Conservation (phyloP, 2,888 invertebrate genomes). For the Lagria hirta region DNA sequence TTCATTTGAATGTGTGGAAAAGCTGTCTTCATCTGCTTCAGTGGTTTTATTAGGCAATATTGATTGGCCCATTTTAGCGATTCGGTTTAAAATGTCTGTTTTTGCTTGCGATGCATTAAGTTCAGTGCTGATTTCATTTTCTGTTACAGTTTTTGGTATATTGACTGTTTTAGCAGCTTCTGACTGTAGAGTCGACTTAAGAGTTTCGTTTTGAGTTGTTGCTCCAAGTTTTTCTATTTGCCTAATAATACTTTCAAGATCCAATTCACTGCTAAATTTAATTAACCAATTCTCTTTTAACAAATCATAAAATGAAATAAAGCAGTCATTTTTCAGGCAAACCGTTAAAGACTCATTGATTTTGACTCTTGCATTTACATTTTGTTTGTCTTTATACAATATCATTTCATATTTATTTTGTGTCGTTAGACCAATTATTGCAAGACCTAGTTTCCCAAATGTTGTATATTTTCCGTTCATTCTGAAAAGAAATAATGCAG, state of each 20-base stretch:
- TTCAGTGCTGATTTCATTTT: no score
- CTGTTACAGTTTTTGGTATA: slow-evolving; percentile 17
- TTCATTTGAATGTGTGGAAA: slow-evolving; percentile 6
- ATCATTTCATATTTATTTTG: slow-evolving; percentile 45
- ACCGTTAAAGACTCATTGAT: no score
- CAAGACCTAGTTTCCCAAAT: slow-evolving; percentile 54
- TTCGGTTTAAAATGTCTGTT: slow-evolving; percentile 57
- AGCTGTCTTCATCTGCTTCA: slow-evolving; percentile 53
- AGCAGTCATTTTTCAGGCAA: slow-evolving; percentile 39
- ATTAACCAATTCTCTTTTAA: slow-evolving; percentile 44
- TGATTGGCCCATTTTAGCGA: slow-evolving; percentile 62
- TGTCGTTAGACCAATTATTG: slow-evolving; percentile 49
- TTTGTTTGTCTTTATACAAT: slow-evolving; percentile 48
- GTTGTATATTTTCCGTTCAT: slow-evolving; percentile 42
- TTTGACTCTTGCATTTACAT: slow-evolving; percentile 43
- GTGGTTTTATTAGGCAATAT: slow-evolving; percentile 50
- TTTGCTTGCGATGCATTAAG: no score
- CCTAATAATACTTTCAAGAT: slow-evolving; percentile 37
- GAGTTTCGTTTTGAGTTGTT: slow-evolving; percentile 3
- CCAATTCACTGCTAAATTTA: slow-evolving; percentile 41
- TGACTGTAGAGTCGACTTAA: slow-evolving; percentile 4
- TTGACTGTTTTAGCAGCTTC: slow-evolving; percentile 8
- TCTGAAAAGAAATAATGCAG: slow-evolving; percentile 38
- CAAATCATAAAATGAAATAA: slow-evolving; percentile 45
- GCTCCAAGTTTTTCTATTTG: slow-evolving; percentile 33